phyloP scores from a whole-genome alignment of 2,113 vertebrate species.

The Notechis scutatus region DNA sequence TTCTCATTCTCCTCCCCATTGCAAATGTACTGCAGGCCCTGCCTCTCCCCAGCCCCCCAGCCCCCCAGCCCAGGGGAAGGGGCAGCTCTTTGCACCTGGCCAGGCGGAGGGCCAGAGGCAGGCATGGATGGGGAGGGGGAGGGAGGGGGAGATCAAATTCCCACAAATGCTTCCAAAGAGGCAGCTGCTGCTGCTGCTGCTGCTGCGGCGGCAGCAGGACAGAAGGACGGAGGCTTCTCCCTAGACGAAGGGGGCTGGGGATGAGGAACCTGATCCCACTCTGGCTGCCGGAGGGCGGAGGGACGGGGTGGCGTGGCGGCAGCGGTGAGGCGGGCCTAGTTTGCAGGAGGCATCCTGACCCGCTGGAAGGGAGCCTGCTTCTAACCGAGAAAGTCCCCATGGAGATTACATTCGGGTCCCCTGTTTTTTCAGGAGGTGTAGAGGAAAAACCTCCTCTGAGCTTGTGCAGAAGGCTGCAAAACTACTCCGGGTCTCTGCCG shows the following conservation, averaged over 20 bases:
- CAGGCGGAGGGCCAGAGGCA: neutral
- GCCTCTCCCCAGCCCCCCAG: neutral
- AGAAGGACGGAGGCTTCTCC: too few species aligned
- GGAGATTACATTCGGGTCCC: neutral
- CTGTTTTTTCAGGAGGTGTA: neutral
- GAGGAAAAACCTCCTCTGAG: neutral
- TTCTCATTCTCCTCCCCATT: neutral
- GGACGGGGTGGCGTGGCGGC: too few species aligned
- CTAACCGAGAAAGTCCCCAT: neutral
- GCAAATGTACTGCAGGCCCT: constrained; percentile 5
- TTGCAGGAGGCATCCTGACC: neutral
- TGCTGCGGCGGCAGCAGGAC: neutral
- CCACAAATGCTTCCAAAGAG: neutral
- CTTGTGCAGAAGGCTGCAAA: neutral
- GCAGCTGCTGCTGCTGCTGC: too few species aligned
- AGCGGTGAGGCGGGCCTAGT: neutral
- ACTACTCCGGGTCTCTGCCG: neutral
- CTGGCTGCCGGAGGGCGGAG: neutral
- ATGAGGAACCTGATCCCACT: neutral
- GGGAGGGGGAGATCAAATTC: neutral
- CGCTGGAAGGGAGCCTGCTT: neutral
- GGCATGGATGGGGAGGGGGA: neutral
- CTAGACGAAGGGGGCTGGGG: neutral
- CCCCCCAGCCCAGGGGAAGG: neutral
- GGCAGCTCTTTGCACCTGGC: neutral